Percentiles rank a stretch among this genome's conserved stretches.
Conservation (phyloP, 2,797 vertebrate genomes). For the Tadarida brasiliensis region DNA sequence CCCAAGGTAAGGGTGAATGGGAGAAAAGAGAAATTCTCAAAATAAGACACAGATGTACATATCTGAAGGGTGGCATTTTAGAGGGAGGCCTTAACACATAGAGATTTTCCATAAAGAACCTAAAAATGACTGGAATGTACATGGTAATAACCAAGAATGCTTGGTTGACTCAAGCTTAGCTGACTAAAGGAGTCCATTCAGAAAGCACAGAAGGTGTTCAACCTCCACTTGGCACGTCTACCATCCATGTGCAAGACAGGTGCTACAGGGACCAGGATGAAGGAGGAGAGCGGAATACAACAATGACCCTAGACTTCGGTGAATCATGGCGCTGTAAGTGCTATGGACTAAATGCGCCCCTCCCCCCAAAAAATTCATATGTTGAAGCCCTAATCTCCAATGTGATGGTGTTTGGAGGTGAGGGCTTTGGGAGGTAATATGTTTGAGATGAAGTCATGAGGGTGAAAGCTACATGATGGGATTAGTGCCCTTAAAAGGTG, state of each 20-base stretch:
- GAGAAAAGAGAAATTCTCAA: not conserved
- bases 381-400: not conserved
- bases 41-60: not conserved
- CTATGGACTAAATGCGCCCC: not conserved
- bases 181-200: not conserved
- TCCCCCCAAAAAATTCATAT: not conserved
- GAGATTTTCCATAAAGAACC: not conserved
- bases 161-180: not conserved
- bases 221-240: not conserved
- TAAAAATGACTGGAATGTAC: not conserved
- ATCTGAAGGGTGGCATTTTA: not conserved
- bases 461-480: not conserved
- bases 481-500: not conserved
- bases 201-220: not conserved
- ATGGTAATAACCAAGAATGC: not conserved
- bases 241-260: not conserved
- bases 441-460: not conserved
- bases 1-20: not conserved
- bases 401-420: not conserved
- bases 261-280: not conserved
- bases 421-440: not conserved
- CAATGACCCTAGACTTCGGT: not conserved
- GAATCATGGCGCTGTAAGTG: not conserved
- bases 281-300: not conserved
- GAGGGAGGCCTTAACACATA: not conserved